Base-by-base conservation (phyloP, 2,888 invertebrate species). In the Andrena hattorfiana region DNA sequence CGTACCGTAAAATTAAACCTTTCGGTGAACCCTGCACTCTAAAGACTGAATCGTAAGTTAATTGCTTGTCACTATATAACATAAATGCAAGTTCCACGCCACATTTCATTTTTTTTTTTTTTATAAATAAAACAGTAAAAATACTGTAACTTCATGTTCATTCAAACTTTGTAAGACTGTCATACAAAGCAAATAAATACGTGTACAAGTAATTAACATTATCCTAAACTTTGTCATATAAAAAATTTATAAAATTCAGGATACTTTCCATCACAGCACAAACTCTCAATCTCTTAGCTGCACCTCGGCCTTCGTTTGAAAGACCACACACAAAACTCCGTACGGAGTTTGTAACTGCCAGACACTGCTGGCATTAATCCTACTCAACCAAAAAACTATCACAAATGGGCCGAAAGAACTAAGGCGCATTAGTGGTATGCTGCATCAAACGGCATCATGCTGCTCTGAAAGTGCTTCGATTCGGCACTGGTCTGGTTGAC, bases 381-480 rank as follows among this genome's bases (percentile, higher is more conserved):
- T 81, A 81, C 79, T 81, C 80, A 81, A 81, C 80, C 72, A 63
- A 81, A 81, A 77, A 72, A 62, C 67, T 81, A 72, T 81, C 80
- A 81, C 80, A 81, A 78, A 81, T 72, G 80, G 79, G 66, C 80
- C 72, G 26, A 81, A 87, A 84, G 81, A 89, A 89, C 79, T 84
- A 87, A 87, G 84, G 80, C 88, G 89, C 80, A 92, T 92, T 93
- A 93, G 89, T 93, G 93, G 90, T 93, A 93, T 75, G 93, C 92
- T 84, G 94, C 91, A 86, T 94, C 94, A 80, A 92, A 94, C 84
- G 93, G 93, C 90, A 93, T 91, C 85, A 92, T 90, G 81, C 91
- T 92, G 68, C 90, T 92, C 73, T 89, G 89, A 85, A 92, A 93
- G 86, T 90, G 92, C 87, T 93, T 93, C 26, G 92, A 83, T 66